A percentile compares a stretch with the other conserved stretches of the same genome.
Evolutionary conservation across 2,113 vertebrate species (phyloP).

Genomic region (Oryzias celebensis): DNA sequence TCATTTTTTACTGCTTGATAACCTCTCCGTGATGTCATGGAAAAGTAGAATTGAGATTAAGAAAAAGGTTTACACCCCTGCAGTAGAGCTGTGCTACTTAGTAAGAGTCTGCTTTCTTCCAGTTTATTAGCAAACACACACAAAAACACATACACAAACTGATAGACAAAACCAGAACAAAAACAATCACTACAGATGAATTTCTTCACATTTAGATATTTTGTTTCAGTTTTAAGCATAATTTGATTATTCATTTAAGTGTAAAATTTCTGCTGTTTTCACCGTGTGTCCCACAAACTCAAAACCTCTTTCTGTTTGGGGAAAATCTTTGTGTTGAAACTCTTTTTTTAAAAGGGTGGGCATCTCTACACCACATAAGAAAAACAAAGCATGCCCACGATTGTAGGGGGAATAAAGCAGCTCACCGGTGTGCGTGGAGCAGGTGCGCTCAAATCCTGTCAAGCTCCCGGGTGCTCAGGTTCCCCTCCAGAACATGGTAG

Average conservation of each 20-base stretch:
- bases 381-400: conserved; percentile 2
- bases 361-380: conserved; percentile 2
- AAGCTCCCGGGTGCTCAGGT: conserved; percentile 52
- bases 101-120: conserved; percentile 31
- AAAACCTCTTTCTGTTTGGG: no score
- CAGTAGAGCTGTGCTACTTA: conserved; percentile 37
- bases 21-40: conserved; percentile 70
- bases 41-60: conserved; percentile 56
- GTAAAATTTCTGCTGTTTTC: no score
- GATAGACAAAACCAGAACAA: not conserved
- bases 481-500: conserved; percentile 47
- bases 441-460: conserved; percentile 65
- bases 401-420: conserved; percentile 17
- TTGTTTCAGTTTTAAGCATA: no score
- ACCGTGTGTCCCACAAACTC: no score
- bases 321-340: conserved; percentile 6
- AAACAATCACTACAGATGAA: not conserved
- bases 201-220: no score
- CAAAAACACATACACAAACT: conserved; percentile 7
- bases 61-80: conserved; percentile 47
- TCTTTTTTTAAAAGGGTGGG: not conserved
- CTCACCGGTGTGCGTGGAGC: conserved; percentile 70
- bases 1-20: conserved; percentile 32
- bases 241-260: no score
- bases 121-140: conserved; percentile 11